A percentile compares a stretch with the other conserved stretches of the same genome.
Conservation (phyloP, 2,797 vertebrate species). For the Neostethus bicornis region DNA sequence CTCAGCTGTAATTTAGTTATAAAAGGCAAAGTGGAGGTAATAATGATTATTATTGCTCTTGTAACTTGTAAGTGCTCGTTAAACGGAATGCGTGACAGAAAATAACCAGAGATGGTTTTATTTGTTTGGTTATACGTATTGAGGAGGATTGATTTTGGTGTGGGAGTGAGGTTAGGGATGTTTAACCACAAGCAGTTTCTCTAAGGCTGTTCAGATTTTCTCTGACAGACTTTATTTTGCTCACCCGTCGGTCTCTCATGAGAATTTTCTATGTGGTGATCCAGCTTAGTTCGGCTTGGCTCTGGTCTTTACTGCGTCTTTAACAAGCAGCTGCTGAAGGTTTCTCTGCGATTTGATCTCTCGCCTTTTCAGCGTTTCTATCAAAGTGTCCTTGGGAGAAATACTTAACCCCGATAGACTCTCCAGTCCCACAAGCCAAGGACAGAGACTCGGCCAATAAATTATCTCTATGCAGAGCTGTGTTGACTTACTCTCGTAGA, state of each 20-base stretch:
- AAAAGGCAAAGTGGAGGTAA: conserved; percentile 8
- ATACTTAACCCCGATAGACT: neutral
- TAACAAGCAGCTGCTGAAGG: conserved; percentile 23
- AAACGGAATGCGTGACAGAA: conserved; percentile 18
- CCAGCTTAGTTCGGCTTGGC: conserved; percentile 14
- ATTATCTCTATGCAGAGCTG: neutral
- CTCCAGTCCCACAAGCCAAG: neutral
- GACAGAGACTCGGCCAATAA: neutral
- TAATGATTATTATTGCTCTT: conserved; percentile 14
- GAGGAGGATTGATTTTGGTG: conserved; percentile 31
- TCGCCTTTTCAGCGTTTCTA: neutral
- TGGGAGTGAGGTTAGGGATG: conserved; percentile 24
- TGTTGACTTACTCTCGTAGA: neutral
- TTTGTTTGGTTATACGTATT: conserved; percentile 23
- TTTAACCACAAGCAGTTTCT: conserved; percentile 20
- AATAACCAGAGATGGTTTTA: conserved; percentile 19
- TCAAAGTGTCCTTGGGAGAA: neutral
- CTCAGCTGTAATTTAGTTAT: conserved; percentile 4
- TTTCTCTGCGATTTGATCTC: neutral
- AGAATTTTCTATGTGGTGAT: conserved; percentile 11
- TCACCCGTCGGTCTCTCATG: conserved; percentile 5
- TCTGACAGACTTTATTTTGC: conserved; percentile 9
- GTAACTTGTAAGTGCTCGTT: conserved; percentile 18
- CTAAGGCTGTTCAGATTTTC: neutral
- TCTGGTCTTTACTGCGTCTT: conserved; percentile 18